A percentile compares a stretch with the other conserved stretches of the same genome.
These are phyloP conservation scores for Oophaga pumilio DNA, from an alignment of 2,113 vertebrate genomes.

Conservation along the genomic window DNA sequence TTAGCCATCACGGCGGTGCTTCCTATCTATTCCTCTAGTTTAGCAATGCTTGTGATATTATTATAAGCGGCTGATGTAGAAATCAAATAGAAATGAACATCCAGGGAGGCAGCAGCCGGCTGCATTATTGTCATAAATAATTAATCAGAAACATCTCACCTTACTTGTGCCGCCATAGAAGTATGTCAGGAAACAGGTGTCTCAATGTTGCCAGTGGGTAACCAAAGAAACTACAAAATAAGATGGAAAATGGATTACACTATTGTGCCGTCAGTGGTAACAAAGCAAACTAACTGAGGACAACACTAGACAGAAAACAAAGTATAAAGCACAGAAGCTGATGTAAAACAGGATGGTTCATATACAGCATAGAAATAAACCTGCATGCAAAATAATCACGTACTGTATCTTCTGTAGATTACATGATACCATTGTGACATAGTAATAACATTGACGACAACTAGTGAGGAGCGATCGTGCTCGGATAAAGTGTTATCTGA, in stretches of 20 bases:
- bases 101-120: not conserved
- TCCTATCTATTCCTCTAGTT: not conserved
- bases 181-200: slow-evolving; percentile 15
- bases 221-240: slow-evolving; percentile 24
- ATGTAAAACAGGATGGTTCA: not conserved
- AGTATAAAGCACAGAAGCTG: not conserved
- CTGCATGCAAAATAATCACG: no score
- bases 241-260: slow-evolving; percentile 4
- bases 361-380: not conserved
- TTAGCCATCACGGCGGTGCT: not conserved
- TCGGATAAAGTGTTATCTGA: no score
- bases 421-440: not conserved
- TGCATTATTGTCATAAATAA: not conserved
- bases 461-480: no score
- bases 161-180: not conserved
- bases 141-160: not conserved
- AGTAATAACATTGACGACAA: not conserved
- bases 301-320: not conserved
- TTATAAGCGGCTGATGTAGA: not conserved
- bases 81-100: not conserved
- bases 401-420: not conserved
- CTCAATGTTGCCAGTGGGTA: not conserved
- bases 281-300: not conserved
- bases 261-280: not conserved
- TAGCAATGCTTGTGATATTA: not conserved